Conservation (phyloP, 2,797 vertebrate species). For the Meriones psammophilus region DNA sequence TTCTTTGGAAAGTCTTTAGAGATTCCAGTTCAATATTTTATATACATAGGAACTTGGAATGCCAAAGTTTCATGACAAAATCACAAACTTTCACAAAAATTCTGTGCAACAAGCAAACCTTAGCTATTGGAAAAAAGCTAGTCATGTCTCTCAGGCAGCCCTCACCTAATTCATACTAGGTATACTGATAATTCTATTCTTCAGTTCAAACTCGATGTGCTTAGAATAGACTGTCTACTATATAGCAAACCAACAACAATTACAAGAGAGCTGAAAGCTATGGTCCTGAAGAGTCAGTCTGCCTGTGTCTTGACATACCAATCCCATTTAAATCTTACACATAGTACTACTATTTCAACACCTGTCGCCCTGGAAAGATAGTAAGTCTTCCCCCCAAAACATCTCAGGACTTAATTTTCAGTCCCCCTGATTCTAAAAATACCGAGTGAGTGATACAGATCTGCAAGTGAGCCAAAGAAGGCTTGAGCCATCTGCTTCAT, state of each 20-base stretch:
- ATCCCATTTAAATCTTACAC: constrained; percentile 35
- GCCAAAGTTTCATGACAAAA: constrained; percentile 54
- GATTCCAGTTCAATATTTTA: constrained; percentile 39
- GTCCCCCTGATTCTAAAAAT: constrained; percentile 82
- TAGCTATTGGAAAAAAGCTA: constrained; percentile 56
- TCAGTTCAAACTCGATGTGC: constrained; percentile 66
- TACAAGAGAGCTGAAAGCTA: background rate
- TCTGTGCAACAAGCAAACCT: constrained; percentile 51
- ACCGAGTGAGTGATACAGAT: constrained; percentile 82
- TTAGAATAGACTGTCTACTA: constrained; percentile 63
- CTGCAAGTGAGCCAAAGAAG: constrained; percentile 76
- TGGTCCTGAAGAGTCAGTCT: constrained; percentile 48
- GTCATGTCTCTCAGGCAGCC: background rate
- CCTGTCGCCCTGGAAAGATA: constrained; percentile 82
- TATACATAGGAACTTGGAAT: constrained; percentile 13
- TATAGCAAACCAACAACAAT: constrained; percentile 43
- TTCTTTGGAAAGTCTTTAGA: constrained; percentile 37
- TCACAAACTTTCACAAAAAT: constrained; percentile 49
- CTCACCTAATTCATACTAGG: background rate
- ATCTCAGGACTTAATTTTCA: constrained; percentile 78
- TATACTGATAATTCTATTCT: constrained; percentile 33
- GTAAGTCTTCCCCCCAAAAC: constrained; percentile 76
- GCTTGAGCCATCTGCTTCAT: constrained; percentile 80
- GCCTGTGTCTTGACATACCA: constrained; percentile 36
- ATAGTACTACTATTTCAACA: constrained; percentile 78